Base-by-base conservation (phyloP, 1,140 invertebrate species). In the Carposina sasakii region DNA sequence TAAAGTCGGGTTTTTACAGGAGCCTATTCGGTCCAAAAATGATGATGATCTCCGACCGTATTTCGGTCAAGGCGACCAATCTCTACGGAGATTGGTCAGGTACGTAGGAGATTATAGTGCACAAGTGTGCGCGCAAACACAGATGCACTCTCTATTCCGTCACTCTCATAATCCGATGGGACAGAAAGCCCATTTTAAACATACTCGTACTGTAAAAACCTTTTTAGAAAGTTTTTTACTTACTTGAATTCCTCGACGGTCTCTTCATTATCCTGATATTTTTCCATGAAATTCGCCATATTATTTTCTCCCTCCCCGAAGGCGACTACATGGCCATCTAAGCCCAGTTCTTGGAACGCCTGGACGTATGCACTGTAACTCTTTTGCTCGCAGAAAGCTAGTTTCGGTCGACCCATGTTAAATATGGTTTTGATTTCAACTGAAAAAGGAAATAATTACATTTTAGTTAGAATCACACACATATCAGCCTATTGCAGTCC, bases 351-450 rank as follows among this genome's bases (percentile, higher is more conserved):
- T 8, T 43, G 22, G 1, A 44, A 46, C 0, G 47, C 65, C 15
- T 30, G 39, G 0, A 24, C 10, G 24, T 71, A 58, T 0, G 48
- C 24, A 1, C 57, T 47, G 10, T 51, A 50, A 0, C 33, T 28
- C 1, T 63, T 61, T 12, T 46, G 44, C 20, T 63, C 45, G 34
- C 69, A 72, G 47, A 72, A 71, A 0, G 57, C 61, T 22, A 71
- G 46, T 33, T 55, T 67, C 10, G 69, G 69, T 19, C 17, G 30
- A 0, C 57, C 41, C 8, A 61, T 23, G 31, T 65, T 52, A 16
- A 71, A 66, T 3, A 67, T 12, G 10, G 34, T 33, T 12, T 50
- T 40, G 1, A 75, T 54, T 65, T 72, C 68, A 37, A 52, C 68
- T 72, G 54, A n/a, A 55, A 50, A 13, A 30, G 2, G 39, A 13